These are phyloP conservation scores for Agrotis clavis DNA, from an alignment of 2,888 invertebrate genomes.

Conservation along the genomic window DNA sequence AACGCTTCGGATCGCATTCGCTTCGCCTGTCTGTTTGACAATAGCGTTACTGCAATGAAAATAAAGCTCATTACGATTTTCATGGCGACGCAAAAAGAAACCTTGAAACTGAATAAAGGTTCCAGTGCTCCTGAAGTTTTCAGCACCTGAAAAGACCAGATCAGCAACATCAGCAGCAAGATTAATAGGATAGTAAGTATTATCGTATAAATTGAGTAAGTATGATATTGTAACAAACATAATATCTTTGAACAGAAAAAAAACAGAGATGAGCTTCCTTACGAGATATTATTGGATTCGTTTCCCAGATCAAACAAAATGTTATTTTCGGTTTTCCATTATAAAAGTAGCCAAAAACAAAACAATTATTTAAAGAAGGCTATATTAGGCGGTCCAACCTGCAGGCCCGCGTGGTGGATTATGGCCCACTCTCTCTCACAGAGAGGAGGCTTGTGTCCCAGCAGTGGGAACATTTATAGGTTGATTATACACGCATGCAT, in stretches of 20 bases:
- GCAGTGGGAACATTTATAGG: too few species aligned
- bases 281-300: neutral
- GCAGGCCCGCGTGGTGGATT: too few species aligned
- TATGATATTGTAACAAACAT: neutral
- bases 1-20: too few species aligned
- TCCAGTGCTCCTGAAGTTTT: neutral
- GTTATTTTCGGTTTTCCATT: neutral
- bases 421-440: too few species aligned
- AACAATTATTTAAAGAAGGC: too few species aligned
- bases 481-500: too few species aligned
- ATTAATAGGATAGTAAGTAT: constrained; percentile 5
- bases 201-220: constrained; percentile 11
- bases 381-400: too few species aligned
- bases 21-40: too few species aligned
- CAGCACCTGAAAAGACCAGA: neutral
- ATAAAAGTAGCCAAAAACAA: neutral
- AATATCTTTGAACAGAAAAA: neutral
- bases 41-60: rapidly evolving
- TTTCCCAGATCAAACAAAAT: neutral
- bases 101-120: too few species aligned
- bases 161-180: neutral
- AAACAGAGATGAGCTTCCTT: neutral
- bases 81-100: neutral
- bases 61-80: neutral
- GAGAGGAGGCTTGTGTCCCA: too few species aligned